phyloP scores from a whole-genome alignment of 2,797 vertebrate species.

The Catostomus latipinnis region DNA sequence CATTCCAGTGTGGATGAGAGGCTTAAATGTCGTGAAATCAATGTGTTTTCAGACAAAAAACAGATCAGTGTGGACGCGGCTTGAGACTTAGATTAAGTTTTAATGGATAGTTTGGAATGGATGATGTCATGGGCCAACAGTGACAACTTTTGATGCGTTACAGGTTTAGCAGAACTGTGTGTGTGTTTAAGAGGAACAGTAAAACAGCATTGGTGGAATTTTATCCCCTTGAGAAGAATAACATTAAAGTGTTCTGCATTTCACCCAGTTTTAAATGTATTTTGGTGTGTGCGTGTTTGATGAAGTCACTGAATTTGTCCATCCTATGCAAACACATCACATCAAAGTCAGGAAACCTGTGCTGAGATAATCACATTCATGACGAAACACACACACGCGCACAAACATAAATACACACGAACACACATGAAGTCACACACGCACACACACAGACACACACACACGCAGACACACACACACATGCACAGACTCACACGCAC shows the following conservation, averaged over 20 bases:
- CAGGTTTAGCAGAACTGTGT: not conserved
- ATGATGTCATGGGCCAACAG: no score
- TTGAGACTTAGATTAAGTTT: no score
- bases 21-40: no score
- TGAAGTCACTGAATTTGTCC: not conserved
- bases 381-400: constrained; percentile 19
- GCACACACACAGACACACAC: no score
- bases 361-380: constrained; percentile 49
- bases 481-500: no score
- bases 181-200: not conserved
- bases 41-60: no score
- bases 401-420: no score
- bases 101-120: no score
- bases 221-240: not conserved
- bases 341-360: constrained; percentile 53
- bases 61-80: no score
- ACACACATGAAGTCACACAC: no score
- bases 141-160: not conserved
- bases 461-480: no score
- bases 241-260: not conserved
- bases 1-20: no score
- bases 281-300: constrained; percentile 14
- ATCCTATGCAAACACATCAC: constrained; percentile 28
- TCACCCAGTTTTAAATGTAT: not conserved
- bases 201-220: constrained; percentile 16